Percentiles rank a stretch among this genome's conserved stretches.
Evolutionary conservation across 2,113 vertebrate species (phyloP).

Genomic region (Mus spicilegus): DNA sequence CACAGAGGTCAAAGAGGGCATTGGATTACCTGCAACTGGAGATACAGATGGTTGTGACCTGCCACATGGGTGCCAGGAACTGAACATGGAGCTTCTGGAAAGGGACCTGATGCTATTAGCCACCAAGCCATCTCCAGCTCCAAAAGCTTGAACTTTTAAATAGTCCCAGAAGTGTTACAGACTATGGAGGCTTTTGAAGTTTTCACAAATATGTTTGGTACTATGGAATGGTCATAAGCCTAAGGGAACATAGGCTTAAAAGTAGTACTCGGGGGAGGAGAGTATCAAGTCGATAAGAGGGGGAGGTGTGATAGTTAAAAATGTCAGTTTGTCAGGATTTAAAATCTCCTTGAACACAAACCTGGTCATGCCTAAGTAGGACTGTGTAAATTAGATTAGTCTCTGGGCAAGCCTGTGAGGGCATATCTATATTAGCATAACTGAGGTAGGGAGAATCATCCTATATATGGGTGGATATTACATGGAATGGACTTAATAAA

Average conservation of each 20-base stretch:
- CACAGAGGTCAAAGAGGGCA: background rate
- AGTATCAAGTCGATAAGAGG: background rate
- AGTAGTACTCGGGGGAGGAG: background rate
- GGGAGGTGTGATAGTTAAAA: background rate
- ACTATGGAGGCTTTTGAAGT: background rate
- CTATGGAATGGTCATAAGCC: background rate
- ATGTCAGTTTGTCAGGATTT: background rate
- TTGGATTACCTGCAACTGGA: background rate
- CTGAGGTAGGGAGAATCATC: background rate
- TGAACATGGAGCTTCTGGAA: background rate
- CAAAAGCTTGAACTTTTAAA: background rate
- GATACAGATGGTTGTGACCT: background rate
- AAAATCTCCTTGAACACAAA: background rate
- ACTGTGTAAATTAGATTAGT: background rate
- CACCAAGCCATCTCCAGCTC: background rate
- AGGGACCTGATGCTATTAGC: background rate
- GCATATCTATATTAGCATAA: background rate
- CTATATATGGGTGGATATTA: background rate
- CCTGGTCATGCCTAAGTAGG: background rate
- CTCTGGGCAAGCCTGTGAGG: background rate
- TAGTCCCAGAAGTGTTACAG: background rate
- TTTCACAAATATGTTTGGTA: background rate
- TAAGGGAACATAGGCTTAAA: background rate
- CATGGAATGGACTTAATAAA: background rate
- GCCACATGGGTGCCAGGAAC: background rate